Percentiles rank a stretch among this genome's conserved stretches.
phyloP scores from a whole-genome alignment of 2,888 invertebrate species.

The Rhopalosiphum nymphaeae region DNA sequence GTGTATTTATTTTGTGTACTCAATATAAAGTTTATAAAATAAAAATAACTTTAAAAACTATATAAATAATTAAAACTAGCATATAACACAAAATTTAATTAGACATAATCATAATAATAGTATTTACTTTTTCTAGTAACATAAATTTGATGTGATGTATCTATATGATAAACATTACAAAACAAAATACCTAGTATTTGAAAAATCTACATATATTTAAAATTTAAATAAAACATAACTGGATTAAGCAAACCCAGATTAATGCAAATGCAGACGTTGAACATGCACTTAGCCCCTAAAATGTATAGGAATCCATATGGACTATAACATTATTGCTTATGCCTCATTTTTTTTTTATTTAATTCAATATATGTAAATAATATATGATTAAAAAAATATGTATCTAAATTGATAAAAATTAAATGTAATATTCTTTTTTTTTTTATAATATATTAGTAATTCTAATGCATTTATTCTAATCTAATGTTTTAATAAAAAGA shows the following conservation, averaged over 20 bases:
- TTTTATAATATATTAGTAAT: too few relatives aligned
- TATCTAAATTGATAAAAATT: too few relatives aligned
- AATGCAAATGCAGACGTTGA: too few relatives aligned
- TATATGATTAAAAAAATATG: too few relatives aligned
- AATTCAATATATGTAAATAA: too few relatives aligned
- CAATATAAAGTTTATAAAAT: not conserved
- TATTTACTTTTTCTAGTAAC: not conserved
- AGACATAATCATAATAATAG: not conserved
- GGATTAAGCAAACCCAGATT: not conserved
- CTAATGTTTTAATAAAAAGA: too few relatives aligned
- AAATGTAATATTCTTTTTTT: too few relatives aligned
- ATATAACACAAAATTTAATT: not conserved
- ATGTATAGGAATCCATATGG: too few relatives aligned
- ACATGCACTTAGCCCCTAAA: too few relatives aligned
- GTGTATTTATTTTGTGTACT: not conserved
- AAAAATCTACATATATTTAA: not conserved
- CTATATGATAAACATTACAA: not conserved
- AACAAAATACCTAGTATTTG: not conserved
- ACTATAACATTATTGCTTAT: too few relatives aligned
- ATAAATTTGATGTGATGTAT: not conserved
- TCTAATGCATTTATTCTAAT: too few relatives aligned
- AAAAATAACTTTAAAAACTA: not conserved
- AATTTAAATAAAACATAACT: not conserved
- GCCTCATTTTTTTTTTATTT: too few relatives aligned
- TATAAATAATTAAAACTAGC: not conserved